Base-by-base conservation (phyloP, 1,140 invertebrate genomes). In the Scaptodrosophila lebanonensis region DNA sequence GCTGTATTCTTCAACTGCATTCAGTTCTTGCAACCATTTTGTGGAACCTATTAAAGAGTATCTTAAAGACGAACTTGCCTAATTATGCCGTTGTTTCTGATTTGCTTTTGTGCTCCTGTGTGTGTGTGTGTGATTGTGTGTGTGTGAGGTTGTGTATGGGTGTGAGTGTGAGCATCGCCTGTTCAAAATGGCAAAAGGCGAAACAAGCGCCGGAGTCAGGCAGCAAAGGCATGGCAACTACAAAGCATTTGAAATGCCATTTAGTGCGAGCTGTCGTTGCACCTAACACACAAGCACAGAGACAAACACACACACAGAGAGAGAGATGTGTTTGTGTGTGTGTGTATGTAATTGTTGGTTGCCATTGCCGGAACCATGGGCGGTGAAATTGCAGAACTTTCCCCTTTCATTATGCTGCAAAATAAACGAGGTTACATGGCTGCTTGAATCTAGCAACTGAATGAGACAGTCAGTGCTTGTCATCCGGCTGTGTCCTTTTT, bases 171-270 rank as follows among this genome's bases (percentile, higher is more conserved):
- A 32, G 39, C 22, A 11, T 29, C 22, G 22, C 22, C 44, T 39
- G 33, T 42, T 29, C 51, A 13, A 56, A 58, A 57, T 63, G 59
- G 59, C 59, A 62, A 62, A n/a, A 62, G 59, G 59, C 59, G 45
- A 63, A 63, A 63, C 60, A 16, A 58, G 47, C 60, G 47, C 38
- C 3, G 11, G 2, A 22, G 50, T 44, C 33, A 50, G 27, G 43
- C 53, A 48, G 22, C 53, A 66, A 51, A 63, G 60, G 58, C n/a
- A n/a, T n/a, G n/a, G 40, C 25, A 58, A 59, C 54, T 51, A 63
- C 60, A 64, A 64, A 64, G 59, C 56, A 65, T 65, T 65, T 60
- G 42, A 65, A 65, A 65, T 65, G 61, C 49, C 61, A 65, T 65
- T 65, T 65, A 65, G 56, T 60, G 61, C 8, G 8, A n/a, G 32